These are phyloP conservation scores for Lucilia sericata DNA, from an alignment of 1,140 invertebrate species.

Conservation along the genomic window DNA sequence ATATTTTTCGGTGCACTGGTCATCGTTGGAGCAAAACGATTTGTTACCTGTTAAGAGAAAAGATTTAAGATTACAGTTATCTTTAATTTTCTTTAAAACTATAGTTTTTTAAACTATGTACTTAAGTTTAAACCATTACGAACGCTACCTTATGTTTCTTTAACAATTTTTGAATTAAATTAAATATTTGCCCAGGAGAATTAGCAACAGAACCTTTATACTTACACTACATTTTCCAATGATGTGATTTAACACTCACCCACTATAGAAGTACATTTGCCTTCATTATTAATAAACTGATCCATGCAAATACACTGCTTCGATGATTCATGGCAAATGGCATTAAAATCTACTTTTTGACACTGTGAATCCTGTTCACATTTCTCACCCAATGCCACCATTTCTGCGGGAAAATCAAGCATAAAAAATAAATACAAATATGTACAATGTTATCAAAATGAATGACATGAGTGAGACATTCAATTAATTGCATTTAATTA, in stretches of 20 bases:
- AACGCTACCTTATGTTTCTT: no score
- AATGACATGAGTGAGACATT: not conserved
- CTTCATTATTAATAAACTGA: slow-evolving; percentile 51
- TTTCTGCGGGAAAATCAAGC: not conserved
- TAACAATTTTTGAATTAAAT: no score
- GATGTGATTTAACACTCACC: slow-evolving; percentile 48
- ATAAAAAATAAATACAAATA: not conserved
- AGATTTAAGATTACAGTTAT: not conserved
- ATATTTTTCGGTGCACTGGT: not conserved
- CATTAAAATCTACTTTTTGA: slow-evolving; percentile 51
- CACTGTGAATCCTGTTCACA: slow-evolving; percentile 58
- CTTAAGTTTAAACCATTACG: no score
- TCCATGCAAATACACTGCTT: slow-evolving; percentile 53
- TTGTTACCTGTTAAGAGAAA: not conserved
- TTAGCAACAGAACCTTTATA: no score
- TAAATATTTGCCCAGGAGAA: no score
- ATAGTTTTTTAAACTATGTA: no score
- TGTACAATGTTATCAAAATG: not conserved
- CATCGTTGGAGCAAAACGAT: not conserved
- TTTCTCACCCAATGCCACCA: slow-evolving; percentile 34
- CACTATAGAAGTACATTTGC: slow-evolving; percentile 52
- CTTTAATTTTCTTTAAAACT: no score
- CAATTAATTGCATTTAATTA: slow-evolving; percentile 15
- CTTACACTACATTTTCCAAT: not conserved
- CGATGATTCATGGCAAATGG: slow-evolving; percentile 49